These are phyloP conservation scores for Lateolabrax maculatus DNA, from an alignment of 2,797 vertebrate species.

Conservation along the genomic window DNA sequence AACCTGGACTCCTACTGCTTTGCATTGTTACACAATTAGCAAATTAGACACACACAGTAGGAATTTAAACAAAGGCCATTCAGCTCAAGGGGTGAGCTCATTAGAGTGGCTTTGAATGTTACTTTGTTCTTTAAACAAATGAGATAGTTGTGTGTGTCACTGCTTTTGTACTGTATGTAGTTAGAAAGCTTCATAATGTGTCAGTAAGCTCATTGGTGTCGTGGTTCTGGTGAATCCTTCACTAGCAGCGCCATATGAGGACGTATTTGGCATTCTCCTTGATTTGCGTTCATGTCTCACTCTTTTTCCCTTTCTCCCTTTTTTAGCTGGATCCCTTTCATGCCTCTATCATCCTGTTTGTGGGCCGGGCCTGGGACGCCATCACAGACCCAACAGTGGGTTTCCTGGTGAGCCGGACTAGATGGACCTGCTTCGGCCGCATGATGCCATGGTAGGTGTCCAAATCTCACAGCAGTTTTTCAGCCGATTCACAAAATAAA, in stretches of 20 bases:
- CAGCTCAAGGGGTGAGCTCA: conserved; percentile 43
- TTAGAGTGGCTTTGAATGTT: conserved; percentile 23
- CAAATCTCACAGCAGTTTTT: neutral
- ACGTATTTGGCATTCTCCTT: conserved; percentile 12
- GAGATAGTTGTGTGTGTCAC: conserved; percentile 17
- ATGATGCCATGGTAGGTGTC: conserved; percentile 95
- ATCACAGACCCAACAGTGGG: conserved; percentile 95
- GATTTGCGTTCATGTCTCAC: conserved; percentile 27
- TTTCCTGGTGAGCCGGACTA: conserved; percentile 93
- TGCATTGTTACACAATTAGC: conserved; percentile 68
- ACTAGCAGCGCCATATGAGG: conserved; percentile 17
- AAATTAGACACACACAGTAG: conserved; percentile 41
- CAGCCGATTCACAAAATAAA: neutral
- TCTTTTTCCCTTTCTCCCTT: neutral
- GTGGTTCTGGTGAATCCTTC: conserved; percentile 19
- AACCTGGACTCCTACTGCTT: conserved; percentile 46
- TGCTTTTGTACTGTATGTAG: neutral
- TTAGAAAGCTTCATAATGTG: conserved; percentile 11
- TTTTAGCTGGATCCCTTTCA: conserved; percentile 89
- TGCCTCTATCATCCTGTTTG: conserved; percentile 95
- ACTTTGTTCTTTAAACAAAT: conserved; percentile 30
- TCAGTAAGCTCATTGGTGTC: neutral
- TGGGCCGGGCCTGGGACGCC: conserved; percentile 94
- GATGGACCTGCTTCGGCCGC: conserved; percentile 90
- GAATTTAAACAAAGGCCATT: conserved; percentile 32